Base-by-base conservation (phyloP, 2,888 invertebrate genomes). In the Hylaea fasciaria region DNA sequence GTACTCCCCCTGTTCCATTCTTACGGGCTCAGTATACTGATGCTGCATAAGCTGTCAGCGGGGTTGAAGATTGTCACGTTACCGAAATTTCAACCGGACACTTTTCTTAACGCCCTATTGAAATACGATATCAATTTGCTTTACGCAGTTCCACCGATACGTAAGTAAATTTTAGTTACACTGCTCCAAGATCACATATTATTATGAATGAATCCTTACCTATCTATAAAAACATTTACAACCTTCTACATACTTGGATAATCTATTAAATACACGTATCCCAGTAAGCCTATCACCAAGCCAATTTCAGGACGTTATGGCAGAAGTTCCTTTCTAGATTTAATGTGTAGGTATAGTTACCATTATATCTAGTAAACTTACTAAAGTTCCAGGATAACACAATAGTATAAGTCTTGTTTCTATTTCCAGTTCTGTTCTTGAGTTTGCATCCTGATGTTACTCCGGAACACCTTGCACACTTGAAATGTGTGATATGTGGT, bases 1-100 rank as follows among this genome's bases (percentile, higher is more conserved):
- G 86, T 96, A 4, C 79, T 97, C 55, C 97, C 97, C 2, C 93
- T 96, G 77, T 97, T 95, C 77, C 97, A 97, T 77, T 95, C 95
- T 44, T 97, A 95, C 69, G 96, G 96, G 0, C 86, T 95, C 45
- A 85, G 93, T 0, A 85, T 94, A 2, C 77, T 93, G 22, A 87
- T 95, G 84, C 66, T 94, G 1, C 92, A 93, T 47, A 93, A 94
- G 59, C 66, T 96, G 50, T 82, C 89, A 0, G 81, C 83, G 12
- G 96, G 97, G 0, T 77, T 91, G 0, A 95, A 94, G 67, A 61
- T 95, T 40, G 90, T 95, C 7, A 95, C 95, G 0, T 69, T 97
- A 62, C 95, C 96, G 0, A 94, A 93, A 78, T 97, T 97, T 78
- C 94, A 95, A 41, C 95, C 96, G 0, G 94, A 95, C 0, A 87